phyloP scores from a whole-genome alignment of 2,888 invertebrate species.

The Synergus japonicus region DNA sequence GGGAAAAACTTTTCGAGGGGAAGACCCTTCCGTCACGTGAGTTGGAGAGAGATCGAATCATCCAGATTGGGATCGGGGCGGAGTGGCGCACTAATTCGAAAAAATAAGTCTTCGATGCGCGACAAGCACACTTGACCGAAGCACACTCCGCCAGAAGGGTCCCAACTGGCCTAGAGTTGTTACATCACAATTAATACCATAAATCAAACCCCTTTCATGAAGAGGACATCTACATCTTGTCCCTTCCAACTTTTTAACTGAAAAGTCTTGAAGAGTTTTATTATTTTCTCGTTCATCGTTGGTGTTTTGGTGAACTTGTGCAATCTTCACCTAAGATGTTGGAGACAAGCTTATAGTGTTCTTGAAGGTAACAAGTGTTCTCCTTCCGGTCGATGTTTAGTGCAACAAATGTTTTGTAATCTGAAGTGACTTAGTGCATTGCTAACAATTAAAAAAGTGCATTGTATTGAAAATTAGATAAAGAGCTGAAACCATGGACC shows the following conservation, averaged over 20 bases:
- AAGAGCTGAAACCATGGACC: conserved; percentile 56
- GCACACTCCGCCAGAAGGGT: conserved; percentile 74
- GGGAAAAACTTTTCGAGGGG: conserved; percentile 47
- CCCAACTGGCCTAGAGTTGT: conserved; percentile 46
- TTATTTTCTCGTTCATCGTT: not conserved
- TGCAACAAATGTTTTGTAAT: not conserved
- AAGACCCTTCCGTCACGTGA: conserved; percentile 35
- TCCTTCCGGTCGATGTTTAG: not conserved
- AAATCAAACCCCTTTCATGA: conserved; percentile 44
- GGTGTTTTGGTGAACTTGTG: conserved; percentile 4
- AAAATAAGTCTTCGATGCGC: conserved; percentile 69
- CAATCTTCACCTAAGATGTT: not conserved
- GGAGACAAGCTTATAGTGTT: not conserved
- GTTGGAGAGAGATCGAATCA: conserved; percentile 47
- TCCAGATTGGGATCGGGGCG: conserved; percentile 43
- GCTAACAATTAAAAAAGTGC: no score
- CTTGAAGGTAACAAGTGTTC: not conserved
- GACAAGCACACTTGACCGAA: conserved; percentile 75
- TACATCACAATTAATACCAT: conserved; percentile 51
- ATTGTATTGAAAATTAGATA: no score
- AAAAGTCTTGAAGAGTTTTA: not conserved
- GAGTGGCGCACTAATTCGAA: conserved; percentile 72
- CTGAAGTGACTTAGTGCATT: conserved; percentile 57
- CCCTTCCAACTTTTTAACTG: conserved; percentile 48
- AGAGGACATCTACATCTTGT: conserved; percentile 48